A percentile compares a stretch with the other conserved stretches of the same genome.
These are phyloP conservation scores for Plebejus anna DNA, from an alignment of 2,888 invertebrate species.

Conservation along the genomic window DNA sequence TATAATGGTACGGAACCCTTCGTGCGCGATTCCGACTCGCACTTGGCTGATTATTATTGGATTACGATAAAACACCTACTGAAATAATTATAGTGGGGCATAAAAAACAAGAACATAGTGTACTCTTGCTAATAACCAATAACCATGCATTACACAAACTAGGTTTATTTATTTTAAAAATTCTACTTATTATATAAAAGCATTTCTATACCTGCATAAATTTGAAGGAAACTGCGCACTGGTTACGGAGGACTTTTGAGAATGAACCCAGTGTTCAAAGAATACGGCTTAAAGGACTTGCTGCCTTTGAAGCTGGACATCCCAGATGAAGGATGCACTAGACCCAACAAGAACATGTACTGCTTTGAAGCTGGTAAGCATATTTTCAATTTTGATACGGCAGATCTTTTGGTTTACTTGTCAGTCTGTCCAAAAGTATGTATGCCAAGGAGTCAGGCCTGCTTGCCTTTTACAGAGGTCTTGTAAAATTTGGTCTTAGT, in stretches of 20 bases:
- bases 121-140: neutral
- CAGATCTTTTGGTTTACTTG: too few relatives aligned
- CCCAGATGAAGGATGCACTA: conserved; percentile 95
- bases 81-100: neutral
- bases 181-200: neutral
- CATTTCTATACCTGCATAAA: neutral
- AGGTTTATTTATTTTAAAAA: neutral
- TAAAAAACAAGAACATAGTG: too few relatives aligned
- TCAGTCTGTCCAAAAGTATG: too few relatives aligned
- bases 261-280: conserved; percentile 93
- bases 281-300: conserved; percentile 92
- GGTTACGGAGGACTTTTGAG: conserved; percentile 90
- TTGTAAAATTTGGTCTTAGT: neutral
- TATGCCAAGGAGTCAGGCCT: too few relatives aligned
- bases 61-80: neutral
- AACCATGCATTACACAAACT: neutral
- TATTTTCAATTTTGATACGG: neutral
- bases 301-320: conserved; percentile 92
- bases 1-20: too few relatives aligned
- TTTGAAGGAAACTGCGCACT: conserved; percentile 86
- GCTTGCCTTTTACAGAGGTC: too few relatives aligned
- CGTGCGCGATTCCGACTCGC: too few relatives aligned
- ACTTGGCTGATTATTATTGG: neutral
- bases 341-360: conserved; percentile 93
- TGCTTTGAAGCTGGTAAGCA: conserved; percentile 93